Base-by-base conservation (phyloP, 2,113 vertebrate species). In the Anthoscopus minutus region DNA sequence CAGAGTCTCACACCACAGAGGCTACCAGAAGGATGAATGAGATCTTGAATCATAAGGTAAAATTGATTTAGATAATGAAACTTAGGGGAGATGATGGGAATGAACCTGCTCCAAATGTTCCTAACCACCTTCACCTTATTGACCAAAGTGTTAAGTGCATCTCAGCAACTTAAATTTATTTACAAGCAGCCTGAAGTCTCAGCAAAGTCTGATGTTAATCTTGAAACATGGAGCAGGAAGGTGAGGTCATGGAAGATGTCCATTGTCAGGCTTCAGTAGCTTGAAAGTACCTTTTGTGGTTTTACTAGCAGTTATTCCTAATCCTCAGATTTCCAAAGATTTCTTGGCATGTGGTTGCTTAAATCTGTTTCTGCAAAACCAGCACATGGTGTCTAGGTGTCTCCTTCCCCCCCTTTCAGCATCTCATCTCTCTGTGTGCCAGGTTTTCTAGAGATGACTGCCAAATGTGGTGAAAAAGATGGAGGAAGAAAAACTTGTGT, bases 11-110 rank as follows among this genome's bases (percentile, higher is more conserved):
- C 79, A 99, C 98, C 85, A 99, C 99, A 25, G 99, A 99, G 94
- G 99, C 99, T 37, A 99, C 98, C 16, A 98, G 99, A 72, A 98
- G 99, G 97, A 99, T 99, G 99, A 99, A 99, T 22, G 99, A 99
- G 95, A 99, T 99, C 96, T 97, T 99, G 89, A 99, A 99, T 97
- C 99, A 99, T 91, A 99, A 99, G 99, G 99, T 99, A 97, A 60
- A 38, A 33, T 33, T 25, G 27, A 65, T 77, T 65, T 56, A 27
- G 35, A 8, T 66, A 8, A 13, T 81, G 4, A 3, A 42, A 4
- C 22, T 58, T 38, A 80, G 37, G 44, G 19, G 23, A 89, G 65
- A 17, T 31, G 30, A 50, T 82, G 65, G 48, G 45, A 78, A 22
- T 51, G 51, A 66, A 19, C 15, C 31, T 50, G 31, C 21, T 81